A percentile compares a stretch with the other conserved stretches of the same genome.
Evolutionary conservation across 2,113 vertebrate genomes (phyloP).

Genomic region (Stigmatopora argus): DNA sequence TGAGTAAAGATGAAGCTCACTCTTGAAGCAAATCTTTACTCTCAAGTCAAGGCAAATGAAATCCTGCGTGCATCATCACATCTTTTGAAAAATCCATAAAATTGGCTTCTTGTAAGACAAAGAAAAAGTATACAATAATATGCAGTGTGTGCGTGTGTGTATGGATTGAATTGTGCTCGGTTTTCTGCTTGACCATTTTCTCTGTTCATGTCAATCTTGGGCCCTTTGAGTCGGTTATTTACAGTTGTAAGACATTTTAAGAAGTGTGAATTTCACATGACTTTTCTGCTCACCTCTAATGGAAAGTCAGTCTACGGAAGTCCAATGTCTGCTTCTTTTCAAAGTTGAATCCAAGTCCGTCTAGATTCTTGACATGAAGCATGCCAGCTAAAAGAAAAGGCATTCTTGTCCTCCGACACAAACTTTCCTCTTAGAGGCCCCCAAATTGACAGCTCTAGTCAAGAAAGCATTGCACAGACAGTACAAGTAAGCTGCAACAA

Average conservation of each 20-base stretch:
- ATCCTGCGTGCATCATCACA: not conserved
- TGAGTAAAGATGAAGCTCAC: not conserved
- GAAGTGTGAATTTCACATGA: not conserved
- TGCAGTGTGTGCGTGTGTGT: too few relatives aligned
- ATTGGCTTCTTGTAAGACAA: too few relatives aligned
- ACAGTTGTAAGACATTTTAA: not conserved
- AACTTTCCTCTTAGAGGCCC: conserved; percentile 59
- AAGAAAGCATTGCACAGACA: conserved; percentile 52
- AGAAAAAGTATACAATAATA: not conserved
- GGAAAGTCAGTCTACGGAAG: not conserved
- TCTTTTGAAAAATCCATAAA: not conserved
- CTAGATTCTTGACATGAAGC: conserved; percentile 48
- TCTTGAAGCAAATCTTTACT: not conserved
- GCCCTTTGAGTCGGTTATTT: not conserved
- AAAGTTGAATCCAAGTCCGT: conserved; percentile 27
- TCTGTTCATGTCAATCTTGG: not conserved
- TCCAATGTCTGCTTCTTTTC: conserved; percentile 1
- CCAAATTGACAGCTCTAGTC: conserved; percentile 56
- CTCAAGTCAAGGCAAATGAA: not conserved
- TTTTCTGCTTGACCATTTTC: not conserved
- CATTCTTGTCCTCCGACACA: conserved; percentile 47
- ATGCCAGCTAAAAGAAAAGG: conserved; percentile 58
- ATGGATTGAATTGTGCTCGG: not conserved
- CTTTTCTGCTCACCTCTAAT: not conserved
- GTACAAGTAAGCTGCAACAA: conserved; percentile 52